A percentile compares a stretch with the other conserved stretches of the same genome.
These are phyloP conservation scores for Enteromius treurensis DNA, from an alignment of 2,797 vertebrate genomes.

Conservation along the genomic window DNA sequence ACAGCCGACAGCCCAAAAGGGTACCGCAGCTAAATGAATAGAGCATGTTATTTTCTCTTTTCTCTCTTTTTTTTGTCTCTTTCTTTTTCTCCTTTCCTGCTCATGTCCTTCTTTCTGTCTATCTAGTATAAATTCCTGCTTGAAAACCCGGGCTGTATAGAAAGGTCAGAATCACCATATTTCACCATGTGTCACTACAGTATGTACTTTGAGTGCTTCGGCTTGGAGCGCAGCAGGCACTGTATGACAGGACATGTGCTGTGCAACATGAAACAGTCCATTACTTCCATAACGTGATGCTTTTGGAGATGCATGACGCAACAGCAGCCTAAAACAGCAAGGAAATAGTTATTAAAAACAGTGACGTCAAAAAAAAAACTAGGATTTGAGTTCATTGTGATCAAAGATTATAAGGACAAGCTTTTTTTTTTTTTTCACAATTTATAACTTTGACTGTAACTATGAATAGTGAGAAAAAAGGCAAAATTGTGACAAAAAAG, in stretches of 20 bases:
- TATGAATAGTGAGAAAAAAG: background rate
- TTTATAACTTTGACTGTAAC: too few relatives aligned
- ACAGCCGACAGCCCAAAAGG: constrained; percentile 56
- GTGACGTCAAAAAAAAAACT: background rate
- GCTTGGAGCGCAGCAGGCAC: background rate
- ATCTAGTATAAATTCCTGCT: constrained; percentile 43
- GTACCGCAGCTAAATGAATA: constrained; percentile 59
- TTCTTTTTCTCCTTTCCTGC: constrained; percentile 27
- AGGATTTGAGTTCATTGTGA: background rate
- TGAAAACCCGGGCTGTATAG: background rate
- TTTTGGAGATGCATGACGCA: background rate
- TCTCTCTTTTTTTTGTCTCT: constrained; percentile 13
- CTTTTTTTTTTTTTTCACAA: too few relatives aligned
- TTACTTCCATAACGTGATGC: constrained; percentile 4
- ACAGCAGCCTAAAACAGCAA: background rate
- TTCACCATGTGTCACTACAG: background rate
- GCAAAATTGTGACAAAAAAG: background rate
- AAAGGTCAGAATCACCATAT: constrained; percentile 45
- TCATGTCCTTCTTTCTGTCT: constrained; percentile 25
- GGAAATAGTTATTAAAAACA: background rate
- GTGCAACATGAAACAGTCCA: background rate
- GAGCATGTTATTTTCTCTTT: constrained; percentile 37
- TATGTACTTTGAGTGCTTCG: background rate
- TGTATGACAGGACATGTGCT: background rate
- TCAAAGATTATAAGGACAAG: too few relatives aligned